phyloP scores from a whole-genome alignment of 2,113 vertebrate species.

The Morone saxatilis region DNA sequence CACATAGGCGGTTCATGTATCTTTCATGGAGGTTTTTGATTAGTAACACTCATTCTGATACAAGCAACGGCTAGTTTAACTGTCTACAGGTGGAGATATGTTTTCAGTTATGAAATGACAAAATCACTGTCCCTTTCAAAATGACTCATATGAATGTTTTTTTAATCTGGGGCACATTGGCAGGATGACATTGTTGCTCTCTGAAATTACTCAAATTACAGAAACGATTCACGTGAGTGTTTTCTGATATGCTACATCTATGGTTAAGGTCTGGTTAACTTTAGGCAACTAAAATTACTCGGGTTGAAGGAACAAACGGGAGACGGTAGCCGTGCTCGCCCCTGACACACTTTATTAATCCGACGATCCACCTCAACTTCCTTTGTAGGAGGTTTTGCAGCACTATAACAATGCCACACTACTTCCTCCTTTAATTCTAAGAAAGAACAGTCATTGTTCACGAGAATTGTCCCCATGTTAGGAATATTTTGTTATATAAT shows the following conservation, averaged over 20 bases:
- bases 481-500: not conserved
- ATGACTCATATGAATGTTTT: not conserved
- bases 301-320: too few species aligned
- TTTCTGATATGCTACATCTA: not conserved
- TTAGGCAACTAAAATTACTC: not conserved
- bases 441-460: not conserved
- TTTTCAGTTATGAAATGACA: not conserved
- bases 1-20: not conserved
- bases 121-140: not conserved
- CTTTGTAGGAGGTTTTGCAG: not conserved
- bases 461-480: not conserved
- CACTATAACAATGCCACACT: not conserved
- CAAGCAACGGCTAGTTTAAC: conserved; percentile 13
- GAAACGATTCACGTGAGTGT: not conserved
- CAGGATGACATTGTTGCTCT: not conserved
- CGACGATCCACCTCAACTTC: not conserved
- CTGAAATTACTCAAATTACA: not conserved
- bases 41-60: conserved; percentile 4
- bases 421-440: not conserved
- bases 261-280: not conserved
- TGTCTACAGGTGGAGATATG: conserved; percentile 14
- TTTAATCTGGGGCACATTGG: not conserved
- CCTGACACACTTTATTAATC: not conserved
- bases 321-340: too few species aligned
- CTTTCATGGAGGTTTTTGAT: not conserved